Base-by-base conservation (phyloP, 1,140 invertebrate genomes). In the Oncopeltus fasciatus region DNA sequence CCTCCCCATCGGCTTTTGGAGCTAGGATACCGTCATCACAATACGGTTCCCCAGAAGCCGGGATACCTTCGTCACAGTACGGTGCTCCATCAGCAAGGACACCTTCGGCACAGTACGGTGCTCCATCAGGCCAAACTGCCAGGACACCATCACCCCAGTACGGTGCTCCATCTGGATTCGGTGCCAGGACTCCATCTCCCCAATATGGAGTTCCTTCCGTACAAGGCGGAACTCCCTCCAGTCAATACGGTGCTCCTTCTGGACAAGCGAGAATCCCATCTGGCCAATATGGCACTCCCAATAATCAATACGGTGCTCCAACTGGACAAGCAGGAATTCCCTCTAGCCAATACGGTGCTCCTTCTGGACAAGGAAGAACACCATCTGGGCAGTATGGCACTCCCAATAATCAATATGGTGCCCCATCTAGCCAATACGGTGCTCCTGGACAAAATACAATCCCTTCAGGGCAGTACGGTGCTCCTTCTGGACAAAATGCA, bases 311-410 rank as follows among this genome's bases (percentile, higher is more conserved):
- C 11, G 62, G 62, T 28, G 56, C 57, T 29, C 57, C 60, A 1
- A 16, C 28, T 1, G 2, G 24, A 20, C 38, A n/a, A 9, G 49
- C n/a, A 14, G 18, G 47, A 9, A 2, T 46, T 63, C 57, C 43
- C 51, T 64, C 62, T 4, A 27, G 27, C 20, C 27, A 53, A 24
- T 64, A 64, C 26, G 62, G 62, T 56, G 33, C 62, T 2, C 62
- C 62, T 9, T 38, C 46, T 14, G 31, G 31, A 3, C 16, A 18
- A 18, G n/a, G 16, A 11, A 24, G 33, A 18, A 27, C 59, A 38
- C 59, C 59, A 11, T 27, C 24, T 3, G 18, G 33, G 4, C 33
- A 44, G n/a, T 56, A 8, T 26, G 31, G 60, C 1, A 4, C 27
- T 12, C 60, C 60, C 16, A 53, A 46, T 9, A n/a, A 27, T 14